These are phyloP conservation scores for Actinostola sp. DNA, from an alignment of 92 coral and sea anemone species.

Conservation along the genomic window DNA sequence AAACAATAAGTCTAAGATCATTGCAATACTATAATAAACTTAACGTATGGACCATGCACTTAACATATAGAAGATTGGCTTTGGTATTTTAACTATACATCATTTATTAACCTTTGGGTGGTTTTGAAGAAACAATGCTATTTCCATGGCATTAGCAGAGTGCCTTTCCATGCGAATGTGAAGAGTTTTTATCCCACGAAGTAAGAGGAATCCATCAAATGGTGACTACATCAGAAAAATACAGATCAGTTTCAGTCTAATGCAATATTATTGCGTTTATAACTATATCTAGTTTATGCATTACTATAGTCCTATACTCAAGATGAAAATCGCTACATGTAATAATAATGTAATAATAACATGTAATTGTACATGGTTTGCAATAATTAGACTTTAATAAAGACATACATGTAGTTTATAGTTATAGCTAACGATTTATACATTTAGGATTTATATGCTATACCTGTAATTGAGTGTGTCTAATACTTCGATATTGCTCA, in stretches of 20 bases:
- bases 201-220: conserved; percentile 69
- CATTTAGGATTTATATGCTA: too few species aligned
- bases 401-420: too few species aligned
- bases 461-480: too few species aligned
- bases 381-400: too few species aligned
- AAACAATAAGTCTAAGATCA: neutral
- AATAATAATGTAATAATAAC: too few species aligned
- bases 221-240: conserved; percentile 63
- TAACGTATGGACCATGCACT: neutral
- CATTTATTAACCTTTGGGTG: conserved; percentile 65
- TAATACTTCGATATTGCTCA: too few species aligned
- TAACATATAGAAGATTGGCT: neutral
- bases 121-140: conserved; percentile 66
- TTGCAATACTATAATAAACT: neutral
- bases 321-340: too few species aligned
- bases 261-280: too few species aligned
- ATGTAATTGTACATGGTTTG: too few species aligned
- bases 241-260: too few species aligned
- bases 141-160: conserved; percentile 70
- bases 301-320: neutral
- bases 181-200: conserved; percentile 77
- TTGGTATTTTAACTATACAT: neutral
- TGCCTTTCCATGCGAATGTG: conserved; percentile 87
- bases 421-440: too few species aligned
- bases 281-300: too few species aligned